Percentiles rank a stretch among this genome's conserved stretches.
Conservation (phyloP, 2,888 invertebrate genomes). For the Agrypnus murinus region DNA sequence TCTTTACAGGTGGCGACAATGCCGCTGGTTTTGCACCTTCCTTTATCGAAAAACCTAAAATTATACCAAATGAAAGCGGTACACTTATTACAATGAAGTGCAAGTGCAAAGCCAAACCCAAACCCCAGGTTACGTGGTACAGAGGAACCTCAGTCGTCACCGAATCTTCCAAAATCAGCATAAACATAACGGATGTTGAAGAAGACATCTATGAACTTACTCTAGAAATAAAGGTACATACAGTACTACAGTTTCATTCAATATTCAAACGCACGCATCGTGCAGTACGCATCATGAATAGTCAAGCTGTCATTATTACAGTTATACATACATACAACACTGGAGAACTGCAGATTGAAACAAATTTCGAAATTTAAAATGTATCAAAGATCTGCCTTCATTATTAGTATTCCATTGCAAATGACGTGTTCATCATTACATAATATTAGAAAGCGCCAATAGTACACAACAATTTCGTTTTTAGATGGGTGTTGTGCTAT, state of each 20-base stretch:
- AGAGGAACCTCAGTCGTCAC: slow-evolving; percentile 90
- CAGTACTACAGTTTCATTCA: slow-evolving; percentile 26
- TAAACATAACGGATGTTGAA: slow-evolving; percentile 83
- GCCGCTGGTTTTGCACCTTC: slow-evolving; percentile 96
- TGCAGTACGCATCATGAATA: too few species aligned
- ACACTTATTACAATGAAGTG: slow-evolving; percentile 98
- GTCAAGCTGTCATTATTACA: too few species aligned
- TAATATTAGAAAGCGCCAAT: too few species aligned
- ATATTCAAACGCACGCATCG: too few species aligned
- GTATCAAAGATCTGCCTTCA: too few species aligned
- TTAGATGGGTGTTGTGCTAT: too few species aligned
- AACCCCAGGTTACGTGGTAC: slow-evolving; percentile 96
- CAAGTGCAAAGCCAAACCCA: slow-evolving; percentile 95
- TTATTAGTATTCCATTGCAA: too few species aligned
- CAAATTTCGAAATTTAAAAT: too few species aligned
- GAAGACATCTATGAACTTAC: slow-evolving; percentile 92
- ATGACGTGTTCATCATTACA: too few species aligned
- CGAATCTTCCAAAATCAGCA: slow-evolving; percentile 89
- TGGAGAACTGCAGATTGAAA: too few species aligned
- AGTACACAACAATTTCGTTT: too few species aligned
- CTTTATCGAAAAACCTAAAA: slow-evolving; percentile 98
- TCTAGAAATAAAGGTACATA: slow-evolving; percentile 84
- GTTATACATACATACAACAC: too few species aligned
- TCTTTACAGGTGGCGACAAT: slow-evolving; percentile 88
- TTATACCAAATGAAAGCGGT: slow-evolving; percentile 98